phyloP scores from a whole-genome alignment of 1,140 invertebrate species.

The Philopotamus ludificatus region DNA sequence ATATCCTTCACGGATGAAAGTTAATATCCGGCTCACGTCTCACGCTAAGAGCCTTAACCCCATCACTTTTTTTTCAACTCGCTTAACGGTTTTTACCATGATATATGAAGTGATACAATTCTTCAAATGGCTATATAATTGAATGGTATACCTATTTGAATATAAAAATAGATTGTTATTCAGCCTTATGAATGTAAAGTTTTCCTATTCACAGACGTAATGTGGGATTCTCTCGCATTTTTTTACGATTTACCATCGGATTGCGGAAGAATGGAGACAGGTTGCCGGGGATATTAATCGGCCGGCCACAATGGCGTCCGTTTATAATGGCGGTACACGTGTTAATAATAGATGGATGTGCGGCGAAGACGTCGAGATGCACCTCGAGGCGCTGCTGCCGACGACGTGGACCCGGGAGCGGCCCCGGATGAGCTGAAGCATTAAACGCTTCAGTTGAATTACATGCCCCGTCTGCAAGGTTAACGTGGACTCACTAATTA shows the following conservation, averaged over 20 bases:
- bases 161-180: too few species aligned
- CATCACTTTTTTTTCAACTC: neutral
- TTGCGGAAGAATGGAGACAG: neutral
- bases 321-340: neutral
- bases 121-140: too few species aligned
- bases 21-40: too few species aligned
- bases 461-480: slow-evolving; percentile 35
- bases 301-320: neutral
- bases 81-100: neutral
- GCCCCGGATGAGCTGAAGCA: slow-evolving; percentile 15
- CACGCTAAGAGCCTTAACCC: too few species aligned
- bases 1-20: too few species aligned
- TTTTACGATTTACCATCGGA: too few species aligned
- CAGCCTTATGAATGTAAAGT: too few species aligned
- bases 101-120: neutral
- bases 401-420: neutral
- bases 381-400: slow-evolving; percentile 3
- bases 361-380: neutral
- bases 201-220: too few species aligned
- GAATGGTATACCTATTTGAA: too few species aligned
- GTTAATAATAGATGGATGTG: too few species aligned
- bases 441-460: slow-evolving; percentile 37
- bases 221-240: too few species aligned
- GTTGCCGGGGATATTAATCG: neutral
- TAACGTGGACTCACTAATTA: slow-evolving; percentile 35